These are phyloP conservation scores for Asbolus verrucosus DNA, from an alignment of 1,140 invertebrate genomes.

Conservation along the genomic window DNA sequence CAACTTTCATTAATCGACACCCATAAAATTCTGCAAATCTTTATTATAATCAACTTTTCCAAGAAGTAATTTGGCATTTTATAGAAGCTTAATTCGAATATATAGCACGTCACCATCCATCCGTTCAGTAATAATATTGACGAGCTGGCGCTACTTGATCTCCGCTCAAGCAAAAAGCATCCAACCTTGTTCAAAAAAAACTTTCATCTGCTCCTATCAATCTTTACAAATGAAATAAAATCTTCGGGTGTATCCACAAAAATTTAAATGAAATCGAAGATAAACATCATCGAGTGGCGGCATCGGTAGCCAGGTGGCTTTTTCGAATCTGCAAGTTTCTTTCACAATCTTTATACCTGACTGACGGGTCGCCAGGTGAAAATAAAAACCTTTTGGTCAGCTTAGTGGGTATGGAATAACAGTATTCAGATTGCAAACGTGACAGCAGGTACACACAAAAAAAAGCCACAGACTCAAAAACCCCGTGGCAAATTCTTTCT, in stretches of 20 bases:
- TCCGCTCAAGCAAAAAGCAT: not conserved
- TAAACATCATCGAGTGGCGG: constrained; percentile 21
- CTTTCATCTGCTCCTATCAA: constrained; percentile 31
- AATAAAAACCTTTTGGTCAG: constrained; percentile 37
- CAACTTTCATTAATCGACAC: constrained; percentile 6
- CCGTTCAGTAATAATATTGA: constrained; percentile 5
- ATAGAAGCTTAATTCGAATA: not conserved
- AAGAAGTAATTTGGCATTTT: constrained; percentile 1
- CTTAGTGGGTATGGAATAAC: constrained; percentile 35
- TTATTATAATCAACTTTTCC: constrained; percentile 7
- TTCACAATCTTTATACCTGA: constrained; percentile 34
- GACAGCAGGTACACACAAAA: constrained; percentile 33
- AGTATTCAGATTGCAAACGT: constrained; percentile 31
- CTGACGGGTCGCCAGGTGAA: constrained; percentile 37
- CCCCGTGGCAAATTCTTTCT: constrained; percentile 5
- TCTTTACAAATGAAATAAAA: constrained; percentile 6
- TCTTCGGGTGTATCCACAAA: not conserved
- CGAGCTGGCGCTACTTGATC: not conserved
- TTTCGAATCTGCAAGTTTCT: constrained; percentile 27
- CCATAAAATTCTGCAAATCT: constrained; percentile 29
- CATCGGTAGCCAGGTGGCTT: constrained; percentile 25
- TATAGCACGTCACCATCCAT: not conserved
- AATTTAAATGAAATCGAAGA: constrained; percentile 30
- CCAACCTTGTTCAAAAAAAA: not conserved
- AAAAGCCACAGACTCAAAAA: constrained; percentile 7